Evolutionary conservation across 2,888 invertebrate genomes (phyloP).

Genomic region (Zhuqinia jingwanae): DNA sequence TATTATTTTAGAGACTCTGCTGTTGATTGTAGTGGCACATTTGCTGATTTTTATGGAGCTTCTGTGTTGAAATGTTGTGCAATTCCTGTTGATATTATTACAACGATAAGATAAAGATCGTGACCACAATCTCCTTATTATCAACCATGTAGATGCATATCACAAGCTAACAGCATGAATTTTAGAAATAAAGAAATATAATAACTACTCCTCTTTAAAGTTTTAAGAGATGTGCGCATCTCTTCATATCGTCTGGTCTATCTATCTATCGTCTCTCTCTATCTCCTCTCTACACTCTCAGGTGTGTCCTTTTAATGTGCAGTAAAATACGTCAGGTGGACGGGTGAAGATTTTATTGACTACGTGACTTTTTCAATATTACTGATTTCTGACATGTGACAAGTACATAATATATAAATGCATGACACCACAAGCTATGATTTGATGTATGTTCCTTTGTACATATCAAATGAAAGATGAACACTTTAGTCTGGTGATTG

Average conservation of each 20-base stretch:
- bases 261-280: no score
- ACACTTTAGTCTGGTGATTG: no score
- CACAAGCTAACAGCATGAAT: conserved; percentile 27
- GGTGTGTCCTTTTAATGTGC: conserved; percentile 47
- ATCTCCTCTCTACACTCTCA: no score
- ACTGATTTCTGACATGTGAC: conserved; percentile 31
- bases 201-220: conserved; percentile 15
- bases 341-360: conserved; percentile 50
- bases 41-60: conserved; percentile 54
- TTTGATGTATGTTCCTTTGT: background rate
- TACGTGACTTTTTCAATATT: conserved; percentile 35
- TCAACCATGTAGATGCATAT: conserved; percentile 47
- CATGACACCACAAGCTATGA: conserved; percentile 8
- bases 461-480: background rate
- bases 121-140: conserved; percentile 44
- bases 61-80: conserved; percentile 49
- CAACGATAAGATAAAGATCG: conserved; percentile 57
- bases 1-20: no score
- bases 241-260: background rate
- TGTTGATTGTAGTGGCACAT: conserved; percentile 38
- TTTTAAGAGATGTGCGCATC: background rate
- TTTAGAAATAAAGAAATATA: conserved; percentile 25
- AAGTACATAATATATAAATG: no score
- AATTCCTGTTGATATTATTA: conserved; percentile 43
- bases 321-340: conserved; percentile 47